Conservation (phyloP, 2,113 vertebrate genomes). For the Eupsittula cactorum region DNA sequence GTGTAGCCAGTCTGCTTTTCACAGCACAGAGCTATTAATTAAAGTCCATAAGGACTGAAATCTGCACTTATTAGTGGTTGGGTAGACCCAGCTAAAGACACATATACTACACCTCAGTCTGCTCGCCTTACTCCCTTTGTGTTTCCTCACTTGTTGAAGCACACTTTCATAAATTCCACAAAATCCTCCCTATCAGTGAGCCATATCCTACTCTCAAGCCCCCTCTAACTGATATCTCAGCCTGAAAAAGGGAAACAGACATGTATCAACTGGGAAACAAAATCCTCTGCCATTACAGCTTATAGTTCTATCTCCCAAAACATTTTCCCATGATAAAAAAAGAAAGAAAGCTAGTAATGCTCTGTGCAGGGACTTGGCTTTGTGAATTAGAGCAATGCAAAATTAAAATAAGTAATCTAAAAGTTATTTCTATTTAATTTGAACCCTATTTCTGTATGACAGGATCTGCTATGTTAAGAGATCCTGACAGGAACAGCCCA, state of each 20-base stretch:
- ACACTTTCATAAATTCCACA: not conserved
- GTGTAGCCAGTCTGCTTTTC: not conserved
- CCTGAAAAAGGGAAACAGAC: not conserved
- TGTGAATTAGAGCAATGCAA: not conserved
- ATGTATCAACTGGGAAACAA: not conserved
- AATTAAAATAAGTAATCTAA: not conserved
- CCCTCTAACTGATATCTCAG: not conserved
- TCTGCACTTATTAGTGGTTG: not conserved
- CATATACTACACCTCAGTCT: not conserved
- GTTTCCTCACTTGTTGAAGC: not conserved
- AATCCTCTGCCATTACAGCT: conserved; percentile 4
- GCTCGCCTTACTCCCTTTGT: not conserved
- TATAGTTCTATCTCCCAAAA: not conserved
- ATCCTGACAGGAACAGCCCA: not conserved
- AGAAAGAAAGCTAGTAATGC: not conserved
- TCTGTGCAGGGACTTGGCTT: not conserved
- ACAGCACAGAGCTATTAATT: not conserved
- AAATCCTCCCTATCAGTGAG: not conserved
- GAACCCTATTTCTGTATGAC: not conserved
- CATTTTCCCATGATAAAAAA: not conserved
- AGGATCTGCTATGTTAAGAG: not conserved
- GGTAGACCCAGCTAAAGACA: not conserved
- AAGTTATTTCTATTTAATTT: not conserved
- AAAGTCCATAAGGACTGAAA: not conserved
- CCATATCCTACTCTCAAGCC: not conserved